Evolutionary conservation across 2,888 invertebrate species (phyloP).

Genomic region (Eupelmus urozonus): DNA sequence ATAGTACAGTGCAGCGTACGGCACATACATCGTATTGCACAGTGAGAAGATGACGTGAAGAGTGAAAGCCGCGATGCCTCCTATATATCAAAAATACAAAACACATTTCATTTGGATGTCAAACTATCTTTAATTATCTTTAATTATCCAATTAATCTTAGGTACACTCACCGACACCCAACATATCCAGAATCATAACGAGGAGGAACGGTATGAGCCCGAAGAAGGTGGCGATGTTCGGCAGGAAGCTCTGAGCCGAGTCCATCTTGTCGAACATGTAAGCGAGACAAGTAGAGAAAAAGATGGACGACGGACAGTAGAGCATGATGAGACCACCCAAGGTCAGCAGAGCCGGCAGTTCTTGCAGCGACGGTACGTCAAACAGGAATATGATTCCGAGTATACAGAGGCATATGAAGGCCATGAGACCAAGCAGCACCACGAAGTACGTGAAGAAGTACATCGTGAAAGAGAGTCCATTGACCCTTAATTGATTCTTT

Average conservation of each 20-base stretch:
- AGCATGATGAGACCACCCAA: conserved; percentile 83
- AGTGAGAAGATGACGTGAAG: conserved; percentile 87
- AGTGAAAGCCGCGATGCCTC: conserved; percentile 83
- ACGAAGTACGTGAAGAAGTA: conserved; percentile 88
- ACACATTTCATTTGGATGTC: neutral
- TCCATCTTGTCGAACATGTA: conserved; percentile 91
- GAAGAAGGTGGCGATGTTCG: conserved; percentile 86
- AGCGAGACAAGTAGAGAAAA: conserved; percentile 87
- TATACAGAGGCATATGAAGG: conserved; percentile 83
- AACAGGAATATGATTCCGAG: conserved; percentile 82
- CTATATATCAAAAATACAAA: conserved; percentile 71
- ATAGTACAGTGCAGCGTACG: conserved; percentile 90
- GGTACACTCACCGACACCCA: conserved; percentile 81
- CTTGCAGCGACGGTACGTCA: conserved; percentile 84
- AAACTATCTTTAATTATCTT: neutral
- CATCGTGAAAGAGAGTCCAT: conserved; percentile 87
- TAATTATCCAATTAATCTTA: neutral
- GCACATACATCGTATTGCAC: conserved; percentile 88
- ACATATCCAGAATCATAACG: conserved; percentile 85
- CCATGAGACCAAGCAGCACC: conserved; percentile 84
- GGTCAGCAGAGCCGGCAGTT: conserved; percentile 84
- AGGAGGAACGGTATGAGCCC: conserved; percentile 87
- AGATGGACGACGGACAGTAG: conserved; percentile 86
- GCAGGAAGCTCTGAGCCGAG: conserved; percentile 88
- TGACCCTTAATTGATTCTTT: conserved; percentile 89